Base-by-base conservation (phyloP, 2,113 vertebrate genomes). In the Terrapene triunguis region DNA sequence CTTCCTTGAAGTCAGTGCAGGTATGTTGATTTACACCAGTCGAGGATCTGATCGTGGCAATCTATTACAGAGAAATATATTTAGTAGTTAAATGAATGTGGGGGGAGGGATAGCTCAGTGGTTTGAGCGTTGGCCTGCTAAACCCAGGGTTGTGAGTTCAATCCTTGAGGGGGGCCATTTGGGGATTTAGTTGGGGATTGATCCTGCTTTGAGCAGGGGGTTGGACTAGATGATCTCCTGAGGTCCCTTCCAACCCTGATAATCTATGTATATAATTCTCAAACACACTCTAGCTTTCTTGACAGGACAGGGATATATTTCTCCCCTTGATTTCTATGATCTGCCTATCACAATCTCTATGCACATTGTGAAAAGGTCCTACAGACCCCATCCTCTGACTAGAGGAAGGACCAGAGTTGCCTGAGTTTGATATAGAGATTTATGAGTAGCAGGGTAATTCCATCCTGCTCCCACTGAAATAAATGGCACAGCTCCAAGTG, bases 341-440 rank as follows among this genome's bases (percentile, higher is more conserved):
- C 69, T 48, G 42, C 25, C 84, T 89, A 11, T 42, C 50, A 93
- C 50, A 83, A 3, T 38, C 87, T 94, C 80, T 57, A 79, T 54
- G 80, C 10, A 88, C 12, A 32, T 10, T 91, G 62, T 48, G 65
- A 80, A 88, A 5, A 80, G 59, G 55, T 21, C 35, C 91, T 10
- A 80, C 65, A 89, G 8, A 5, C 62, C 94, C 69, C n/a, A 85
- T 16, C 3, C 32, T 89, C 0, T 0, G 6, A 19, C 42, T 0
- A 83, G 82, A 90, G 76, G 87, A 87, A 9, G 8, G 48, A 8
- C 19, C 55, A 57, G 53, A 32, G 69, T 4, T 57, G 25, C 54
- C 69, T 82, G 81, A 76, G 65, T 38, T 86, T 81, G 80, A 48
- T 22, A 78, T 12, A 42, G 24, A 25, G 38, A 47, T 47, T 78